Percentiles rank a stretch among this genome's conserved stretches.
Evolutionary conservation across 1,140 invertebrate species (phyloP).

Genomic region (Zaprionus davidi): DNA sequence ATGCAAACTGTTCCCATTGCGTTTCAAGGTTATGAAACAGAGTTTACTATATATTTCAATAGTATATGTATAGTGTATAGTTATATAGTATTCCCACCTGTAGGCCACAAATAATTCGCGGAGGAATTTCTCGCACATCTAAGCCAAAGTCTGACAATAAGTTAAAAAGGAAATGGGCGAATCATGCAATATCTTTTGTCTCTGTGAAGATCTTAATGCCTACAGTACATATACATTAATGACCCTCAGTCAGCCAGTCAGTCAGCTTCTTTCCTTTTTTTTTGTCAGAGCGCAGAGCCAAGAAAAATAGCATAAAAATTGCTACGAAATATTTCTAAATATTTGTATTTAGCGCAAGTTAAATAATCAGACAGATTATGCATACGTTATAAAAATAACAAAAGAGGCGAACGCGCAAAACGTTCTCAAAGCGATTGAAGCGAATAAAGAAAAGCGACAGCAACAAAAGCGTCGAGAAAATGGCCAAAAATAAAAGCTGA

Average conservation of each 20-base stretch:
- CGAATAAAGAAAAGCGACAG: slow-evolving; percentile 52
- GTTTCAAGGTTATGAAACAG: slow-evolving; percentile 38
- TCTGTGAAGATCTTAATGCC: slow-evolving; percentile 22
- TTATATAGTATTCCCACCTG: slow-evolving; percentile 36
- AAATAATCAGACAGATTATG: slow-evolving; percentile 81
- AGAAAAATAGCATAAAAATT: slow-evolving; percentile 80
- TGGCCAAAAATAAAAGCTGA: slow-evolving; percentile 62
- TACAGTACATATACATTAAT: slow-evolving; percentile 59
- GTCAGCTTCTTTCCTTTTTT: slow-evolving; percentile 17
- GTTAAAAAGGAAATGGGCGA: slow-evolving; percentile 2
- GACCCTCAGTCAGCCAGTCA: slow-evolving; percentile 68
- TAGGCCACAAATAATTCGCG: slow-evolving; percentile 46
- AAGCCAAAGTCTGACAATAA: slow-evolving; percentile 46
- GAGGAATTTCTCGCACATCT: slow-evolving; percentile 12
- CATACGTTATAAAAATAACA: slow-evolving; percentile 67
- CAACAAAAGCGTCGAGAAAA: slow-evolving; percentile 35
- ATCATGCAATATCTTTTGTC: neutral
- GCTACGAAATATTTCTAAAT: slow-evolving; percentile 78
- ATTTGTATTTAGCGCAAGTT: slow-evolving; percentile 82
- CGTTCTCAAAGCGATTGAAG: slow-evolving; percentile 39
- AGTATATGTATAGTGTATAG: no score
- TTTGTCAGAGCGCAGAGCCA: slow-evolving; percentile 45
- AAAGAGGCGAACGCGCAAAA: slow-evolving; percentile 46
- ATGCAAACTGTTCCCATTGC: slow-evolving; percentile 17
- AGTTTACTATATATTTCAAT: neutral